A percentile compares a stretch with the other conserved stretches of the same genome.
Evolutionary conservation across 2,113 vertebrate genomes (phyloP).

Genomic region (Panurus biarmicus): DNA sequence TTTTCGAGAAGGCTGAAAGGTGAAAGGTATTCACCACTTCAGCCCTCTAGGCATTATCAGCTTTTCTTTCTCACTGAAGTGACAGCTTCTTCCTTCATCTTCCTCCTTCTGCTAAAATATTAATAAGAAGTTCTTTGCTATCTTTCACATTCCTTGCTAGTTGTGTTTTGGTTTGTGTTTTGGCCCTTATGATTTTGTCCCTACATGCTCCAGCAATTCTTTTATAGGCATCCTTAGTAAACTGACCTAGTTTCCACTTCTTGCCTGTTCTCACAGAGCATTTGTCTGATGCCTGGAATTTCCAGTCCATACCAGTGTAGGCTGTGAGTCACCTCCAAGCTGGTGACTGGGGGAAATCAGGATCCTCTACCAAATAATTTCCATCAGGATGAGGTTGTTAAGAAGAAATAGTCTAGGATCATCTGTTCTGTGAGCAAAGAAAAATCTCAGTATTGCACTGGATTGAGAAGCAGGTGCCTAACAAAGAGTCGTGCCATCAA

Average conservation of each 20-base stretch:
- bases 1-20: background rate
- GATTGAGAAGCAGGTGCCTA: background rate
- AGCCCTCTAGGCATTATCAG: background rate
- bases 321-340: background rate
- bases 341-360: background rate
- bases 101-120: conserved; percentile 14
- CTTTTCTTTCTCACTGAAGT: background rate
- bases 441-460: background rate
- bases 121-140: background rate
- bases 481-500: background rate
- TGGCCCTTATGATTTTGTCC: background rate
- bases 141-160: background rate
- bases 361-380: background rate
- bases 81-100: background rate
- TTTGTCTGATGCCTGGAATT: background rate
- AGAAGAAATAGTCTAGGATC: background rate
- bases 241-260: background rate
- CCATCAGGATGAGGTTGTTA: background rate
- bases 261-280: background rate
- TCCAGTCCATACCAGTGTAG: background rate
- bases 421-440: background rate
- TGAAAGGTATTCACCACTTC: background rate
- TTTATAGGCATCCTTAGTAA: background rate
- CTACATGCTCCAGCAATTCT: background rate
- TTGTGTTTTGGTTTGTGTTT: background rate